Conservation (phyloP, 2,797 vertebrate species). For the Darevskia nairensis region DNA sequence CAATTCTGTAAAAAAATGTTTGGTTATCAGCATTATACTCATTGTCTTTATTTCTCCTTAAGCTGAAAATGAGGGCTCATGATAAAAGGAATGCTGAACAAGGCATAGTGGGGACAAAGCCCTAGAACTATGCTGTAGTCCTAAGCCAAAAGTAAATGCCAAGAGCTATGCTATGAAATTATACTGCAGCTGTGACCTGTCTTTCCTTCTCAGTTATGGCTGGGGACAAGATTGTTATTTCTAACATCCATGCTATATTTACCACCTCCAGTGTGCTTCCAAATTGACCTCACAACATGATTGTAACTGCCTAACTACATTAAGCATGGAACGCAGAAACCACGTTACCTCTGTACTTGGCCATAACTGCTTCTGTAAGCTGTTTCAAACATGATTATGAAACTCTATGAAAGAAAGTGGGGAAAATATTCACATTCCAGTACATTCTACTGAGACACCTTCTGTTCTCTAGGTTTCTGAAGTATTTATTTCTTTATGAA, state of each 20-base stretch:
- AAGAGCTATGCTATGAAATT: slow-evolving; percentile 15
- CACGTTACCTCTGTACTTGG: slow-evolving; percentile 7
- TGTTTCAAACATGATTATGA: slow-evolving; percentile 22
- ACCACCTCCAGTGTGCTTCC: slow-evolving; percentile 17
- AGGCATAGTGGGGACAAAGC: neutral
- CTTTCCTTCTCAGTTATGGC: neutral
- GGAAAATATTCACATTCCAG: slow-evolving; percentile 8
- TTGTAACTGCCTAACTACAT: slow-evolving; percentile 9
- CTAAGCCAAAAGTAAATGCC: neutral
- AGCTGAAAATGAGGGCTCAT: neutral
- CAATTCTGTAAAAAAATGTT: neutral
- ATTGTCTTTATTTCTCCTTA: neutral
- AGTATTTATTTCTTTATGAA: slow-evolving; percentile 2
- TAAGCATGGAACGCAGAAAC: slow-evolving; percentile 24
- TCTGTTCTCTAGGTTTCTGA: neutral
- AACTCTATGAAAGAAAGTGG: neutral
- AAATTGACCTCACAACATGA: slow-evolving; percentile 29
- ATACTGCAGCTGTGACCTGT: neutral
- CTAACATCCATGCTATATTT: slow-evolving; percentile 28
- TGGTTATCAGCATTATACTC: neutral
- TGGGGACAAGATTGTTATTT: slow-evolving; percentile 18
- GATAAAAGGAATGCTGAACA: neutral
- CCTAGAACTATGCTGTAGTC: neutral
- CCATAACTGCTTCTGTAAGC: slow-evolving; percentile 8
- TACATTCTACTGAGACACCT: neutral